Base-by-base conservation (phyloP, 2,797 vertebrate species). In the Poecilia picta region DNA sequence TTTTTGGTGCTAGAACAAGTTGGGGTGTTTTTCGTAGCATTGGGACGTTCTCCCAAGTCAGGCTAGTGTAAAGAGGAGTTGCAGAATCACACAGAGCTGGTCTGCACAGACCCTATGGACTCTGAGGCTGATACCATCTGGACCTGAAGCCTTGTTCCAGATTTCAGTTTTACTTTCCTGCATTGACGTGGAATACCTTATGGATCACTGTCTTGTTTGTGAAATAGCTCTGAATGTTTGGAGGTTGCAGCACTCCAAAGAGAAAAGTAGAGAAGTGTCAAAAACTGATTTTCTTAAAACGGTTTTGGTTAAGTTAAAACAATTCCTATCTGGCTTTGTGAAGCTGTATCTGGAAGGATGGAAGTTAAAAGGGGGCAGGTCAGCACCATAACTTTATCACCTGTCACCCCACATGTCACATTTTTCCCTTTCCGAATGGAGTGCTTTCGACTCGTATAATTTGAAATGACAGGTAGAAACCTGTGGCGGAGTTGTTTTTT, bases 401-500 rank as follows among this genome's bases (percentile, higher is more conserved):
- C 85, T 89, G 79, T 77, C 77, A 85, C 91, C 82, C 87, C 76
- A 87, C 49, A 74, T 45, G 72, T 89, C 80, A 83, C 83, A 72
- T 89, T 89, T 92, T 87, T 33, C 12, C 79, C 87, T 89, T 77
- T 86, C 78, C 77, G 81, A 79, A 87, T 80, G 47, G 89, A 91
- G 87, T 77, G 81, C 85, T 91, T 90, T 91, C 77, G 77, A 88
- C 90, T 92, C 92, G 85, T 85, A 88, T 93, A 94, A 94, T 93
- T 75, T 25, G 51, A 91, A 90, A 92, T 89, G 92, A 93, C 93
- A 91, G 89, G 82, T 82, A 83, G 79, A 73, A 88, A 89, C 86
- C 81, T 84, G 87, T 83, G 80, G 89, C 84, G 83, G 83, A 88
- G 87, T 85, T 90, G 75, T 75, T 86, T 12, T 25, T 53, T 25